These are phyloP conservation scores for Platypus cylindrus DNA, from an alignment of 2,888 invertebrate species.

Conservation along the genomic window DNA sequence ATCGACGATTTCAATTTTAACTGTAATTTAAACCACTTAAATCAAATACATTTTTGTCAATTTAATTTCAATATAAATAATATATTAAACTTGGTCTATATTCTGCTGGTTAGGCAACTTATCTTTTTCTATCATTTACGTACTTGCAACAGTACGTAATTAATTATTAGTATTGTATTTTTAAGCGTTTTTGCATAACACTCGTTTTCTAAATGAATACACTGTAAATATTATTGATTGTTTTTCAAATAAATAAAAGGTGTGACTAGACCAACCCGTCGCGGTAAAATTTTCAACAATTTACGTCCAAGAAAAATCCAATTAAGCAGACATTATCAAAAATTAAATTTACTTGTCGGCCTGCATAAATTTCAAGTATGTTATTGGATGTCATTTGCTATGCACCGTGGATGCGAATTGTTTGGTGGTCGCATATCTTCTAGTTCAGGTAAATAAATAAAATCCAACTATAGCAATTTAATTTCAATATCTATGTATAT, in stretches of 20 bases:
- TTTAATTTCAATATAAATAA: too few relatives aligned
- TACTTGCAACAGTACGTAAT: too few relatives aligned
- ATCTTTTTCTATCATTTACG: too few relatives aligned
- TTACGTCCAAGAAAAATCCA: slow-evolving; percentile 77
- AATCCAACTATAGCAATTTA: background rate
- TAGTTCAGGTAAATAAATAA: slow-evolving; percentile 46
- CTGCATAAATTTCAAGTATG: slow-evolving; percentile 78
- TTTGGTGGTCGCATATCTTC: slow-evolving; percentile 70
- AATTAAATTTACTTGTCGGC: slow-evolving; percentile 70
- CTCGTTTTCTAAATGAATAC: too few relatives aligned
- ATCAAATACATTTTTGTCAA: too few relatives aligned
- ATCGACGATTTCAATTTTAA: too few relatives aligned
- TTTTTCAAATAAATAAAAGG: too few relatives aligned
- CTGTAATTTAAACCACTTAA: too few relatives aligned
- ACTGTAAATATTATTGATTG: background rate
- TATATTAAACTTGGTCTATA: too few relatives aligned
- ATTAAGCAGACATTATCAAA: slow-evolving; percentile 83
- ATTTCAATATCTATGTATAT: background rate
- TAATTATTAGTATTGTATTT: too few relatives aligned
- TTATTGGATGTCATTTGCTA: slow-evolving; percentile 97
- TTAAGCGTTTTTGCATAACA: too few relatives aligned
- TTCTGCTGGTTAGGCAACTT: too few relatives aligned
- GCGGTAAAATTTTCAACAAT: slow-evolving; percentile 81
- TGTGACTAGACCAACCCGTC: slow-evolving; percentile 85
- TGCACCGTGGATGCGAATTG: slow-evolving; percentile 83